A percentile compares a stretch with the other conserved stretches of the same genome.
Evolutionary conservation across 2,113 vertebrate genomes (phyloP).

Genomic region (Poecile atricapillus): DNA sequence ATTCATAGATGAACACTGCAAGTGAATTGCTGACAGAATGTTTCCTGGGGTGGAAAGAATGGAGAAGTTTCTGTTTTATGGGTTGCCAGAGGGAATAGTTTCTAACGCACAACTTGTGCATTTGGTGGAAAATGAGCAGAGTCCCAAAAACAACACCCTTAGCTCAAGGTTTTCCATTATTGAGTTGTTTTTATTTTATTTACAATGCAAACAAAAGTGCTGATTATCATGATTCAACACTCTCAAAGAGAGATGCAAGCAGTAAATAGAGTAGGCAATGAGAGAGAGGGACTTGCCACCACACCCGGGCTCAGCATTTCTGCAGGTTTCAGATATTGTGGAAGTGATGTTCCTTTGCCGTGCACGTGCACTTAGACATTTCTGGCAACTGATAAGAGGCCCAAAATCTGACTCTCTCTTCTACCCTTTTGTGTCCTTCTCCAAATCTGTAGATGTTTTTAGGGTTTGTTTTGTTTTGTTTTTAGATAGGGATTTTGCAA

Average conservation of each 20-base stretch:
- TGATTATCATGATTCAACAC: conserved; percentile 25
- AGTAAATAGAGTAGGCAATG: neutral
- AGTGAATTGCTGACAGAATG: conserved; percentile 48
- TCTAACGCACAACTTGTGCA: neutral
- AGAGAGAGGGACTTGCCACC: neutral
- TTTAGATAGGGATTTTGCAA: neutral
- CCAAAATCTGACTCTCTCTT: neutral
- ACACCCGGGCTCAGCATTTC: neutral
- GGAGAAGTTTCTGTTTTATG: conserved; percentile 44
- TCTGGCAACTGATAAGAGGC: neutral
- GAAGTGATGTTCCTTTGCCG: neutral
- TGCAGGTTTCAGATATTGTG: neutral
- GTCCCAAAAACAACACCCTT: neutral
- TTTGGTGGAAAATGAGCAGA: conserved; percentile 28
- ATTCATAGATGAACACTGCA: conserved; percentile 31
- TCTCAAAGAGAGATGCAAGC: neutral
- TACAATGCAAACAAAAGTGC: conserved; percentile 2
- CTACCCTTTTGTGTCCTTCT: neutral
- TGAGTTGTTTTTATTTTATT: conserved; percentile 24
- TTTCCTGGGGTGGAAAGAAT: conserved; percentile 56
- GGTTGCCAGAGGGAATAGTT: conserved; percentile 44
- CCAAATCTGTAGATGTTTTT: neutral
- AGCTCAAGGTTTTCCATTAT: conserved; percentile 21
- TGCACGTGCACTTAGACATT: neutral
- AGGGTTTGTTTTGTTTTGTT: neutral